Percentiles rank a stretch among this genome's conserved stretches.
These are phyloP conservation scores for Drosophila gaucha DNA, from an alignment of 2,888 invertebrate species.

Conservation along the genomic window DNA sequence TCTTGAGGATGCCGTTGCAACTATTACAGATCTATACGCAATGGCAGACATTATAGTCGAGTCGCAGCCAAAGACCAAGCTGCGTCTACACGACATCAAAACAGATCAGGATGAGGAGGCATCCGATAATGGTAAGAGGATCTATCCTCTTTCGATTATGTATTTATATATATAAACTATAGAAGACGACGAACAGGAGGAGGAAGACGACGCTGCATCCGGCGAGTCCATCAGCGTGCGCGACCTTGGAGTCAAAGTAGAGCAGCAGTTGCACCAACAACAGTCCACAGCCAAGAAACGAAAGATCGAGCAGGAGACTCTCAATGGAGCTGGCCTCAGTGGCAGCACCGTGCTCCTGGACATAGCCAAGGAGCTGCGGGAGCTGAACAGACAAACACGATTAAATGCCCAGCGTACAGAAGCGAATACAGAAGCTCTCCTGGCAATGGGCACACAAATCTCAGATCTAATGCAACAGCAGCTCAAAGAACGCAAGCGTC, in stretches of 20 bases:
- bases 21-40: slow-evolving; percentile 57
- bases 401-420: slow-evolving; percentile 63
- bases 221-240: slow-evolving; percentile 34
- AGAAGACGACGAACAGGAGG: slow-evolving; percentile 47
- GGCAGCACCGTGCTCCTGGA: slow-evolving; percentile 47
- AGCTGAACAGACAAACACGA: slow-evolving; percentile 59
- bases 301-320: slow-evolving; percentile 31
- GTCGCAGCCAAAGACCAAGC: slow-evolving; percentile 38
- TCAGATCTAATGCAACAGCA: slow-evolving; percentile 69
- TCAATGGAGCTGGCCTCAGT: slow-evolving; percentile 5
- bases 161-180: neutral
- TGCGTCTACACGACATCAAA: slow-evolving; percentile 42
- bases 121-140: slow-evolving; percentile 52
- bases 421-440: slow-evolving; percentile 61
- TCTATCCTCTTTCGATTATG: neutral
- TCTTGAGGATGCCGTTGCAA: slow-evolving; percentile 65
- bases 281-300: slow-evolving; percentile 40
- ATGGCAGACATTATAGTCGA: slow-evolving; percentile 62
- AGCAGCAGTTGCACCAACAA: slow-evolving; percentile 23
- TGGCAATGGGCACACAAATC: slow-evolving; percentile 64
- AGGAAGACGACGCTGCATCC: slow-evolving; percentile 29
- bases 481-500: slow-evolving; percentile 62
- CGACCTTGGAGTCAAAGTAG: slow-evolving; percentile 28
- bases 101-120: slow-evolving; percentile 41
- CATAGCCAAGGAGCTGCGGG: slow-evolving; percentile 59